Conservation (phyloP, 2,888 invertebrate genomes). For the Drosophila yooni region DNA sequence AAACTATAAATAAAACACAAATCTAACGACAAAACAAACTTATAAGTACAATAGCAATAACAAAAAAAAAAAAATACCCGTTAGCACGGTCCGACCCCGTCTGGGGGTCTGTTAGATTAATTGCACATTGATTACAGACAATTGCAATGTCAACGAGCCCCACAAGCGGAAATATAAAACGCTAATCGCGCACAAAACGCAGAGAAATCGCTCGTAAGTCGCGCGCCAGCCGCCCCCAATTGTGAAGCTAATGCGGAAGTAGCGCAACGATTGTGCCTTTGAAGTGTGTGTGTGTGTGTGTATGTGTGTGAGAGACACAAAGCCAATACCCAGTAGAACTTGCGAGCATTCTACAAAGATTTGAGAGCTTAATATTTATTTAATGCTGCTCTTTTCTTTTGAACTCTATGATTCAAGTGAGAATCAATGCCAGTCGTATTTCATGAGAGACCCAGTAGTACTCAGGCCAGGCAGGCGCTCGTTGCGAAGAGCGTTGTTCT, state of each 20-base stretch:
- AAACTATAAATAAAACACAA: constrained; percentile 66
- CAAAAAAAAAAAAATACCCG: constrained; percentile 45
- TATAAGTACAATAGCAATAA: constrained; percentile 52
- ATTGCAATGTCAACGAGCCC: constrained; percentile 73
- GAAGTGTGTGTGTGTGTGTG: neutral
- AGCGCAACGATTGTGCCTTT: constrained; percentile 22
- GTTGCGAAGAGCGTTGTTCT: neutral
- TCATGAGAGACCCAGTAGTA: constrained; percentile 13
- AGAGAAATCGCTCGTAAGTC: constrained; percentile 57
- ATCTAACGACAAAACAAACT: constrained; percentile 48
- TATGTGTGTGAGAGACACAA: constrained; percentile 1
- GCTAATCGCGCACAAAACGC: constrained; percentile 53
- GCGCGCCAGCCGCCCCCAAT: constrained; percentile 49
- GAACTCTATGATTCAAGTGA: constrained; percentile 4
- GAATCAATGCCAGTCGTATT: constrained; percentile 29
- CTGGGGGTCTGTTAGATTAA: constrained; percentile 76
- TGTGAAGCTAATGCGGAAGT: constrained; percentile 50
- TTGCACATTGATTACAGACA: constrained; percentile 75
- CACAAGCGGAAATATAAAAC: constrained; percentile 67
- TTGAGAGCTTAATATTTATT: neutral
- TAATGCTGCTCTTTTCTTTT: neutral
- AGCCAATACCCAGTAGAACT: constrained; percentile 8
- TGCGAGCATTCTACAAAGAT: neutral
- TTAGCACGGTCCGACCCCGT: constrained; percentile 61
- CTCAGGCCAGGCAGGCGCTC: neutral